Conservation (phyloP, 2,888 invertebrate species). For the Rosalia funebris region DNA sequence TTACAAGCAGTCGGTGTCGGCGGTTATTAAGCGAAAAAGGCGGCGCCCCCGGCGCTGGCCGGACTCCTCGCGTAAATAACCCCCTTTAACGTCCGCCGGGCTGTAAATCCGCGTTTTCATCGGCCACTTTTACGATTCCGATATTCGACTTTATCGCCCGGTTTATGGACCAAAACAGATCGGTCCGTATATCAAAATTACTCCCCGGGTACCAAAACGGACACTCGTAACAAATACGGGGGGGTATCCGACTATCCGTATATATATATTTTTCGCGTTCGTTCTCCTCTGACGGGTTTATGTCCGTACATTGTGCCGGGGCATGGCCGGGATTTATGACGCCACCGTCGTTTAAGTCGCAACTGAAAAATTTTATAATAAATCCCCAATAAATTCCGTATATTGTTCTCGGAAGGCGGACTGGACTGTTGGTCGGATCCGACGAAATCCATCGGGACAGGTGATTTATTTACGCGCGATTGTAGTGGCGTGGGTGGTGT, state of each 20-base stretch:
- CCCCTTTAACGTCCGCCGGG: constrained; percentile 11
- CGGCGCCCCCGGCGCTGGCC: constrained; percentile 14
- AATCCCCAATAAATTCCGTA: constrained; percentile 5
- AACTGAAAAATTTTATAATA: constrained; percentile 10
- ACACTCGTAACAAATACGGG: constrained; percentile 18
- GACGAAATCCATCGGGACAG: not conserved
- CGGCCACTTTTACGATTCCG: constrained; percentile 16
- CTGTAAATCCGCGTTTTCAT: constrained; percentile 14
- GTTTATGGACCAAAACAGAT: constrained; percentile 18
- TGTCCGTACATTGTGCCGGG: not conserved
- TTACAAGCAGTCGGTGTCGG: not conserved
- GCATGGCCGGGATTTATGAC: constrained; percentile 9
- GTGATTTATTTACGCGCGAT: not conserved
- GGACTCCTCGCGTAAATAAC: not conserved
- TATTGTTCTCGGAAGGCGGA: constrained; percentile 12
- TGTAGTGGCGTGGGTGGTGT: not conserved
- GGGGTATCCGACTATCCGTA: not conserved
- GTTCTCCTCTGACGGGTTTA: not conserved
- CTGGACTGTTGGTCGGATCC: not conserved
- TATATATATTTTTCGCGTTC: not conserved
- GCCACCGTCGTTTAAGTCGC: constrained; percentile 10
- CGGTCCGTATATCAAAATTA: constrained; percentile 21
- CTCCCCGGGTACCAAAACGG: constrained; percentile 24
- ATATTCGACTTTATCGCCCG: constrained; percentile 21
- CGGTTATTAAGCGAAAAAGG: not conserved